Evolutionary conservation across 1,140 invertebrate species (phyloP).

Genomic region (Drosophila truncata): DNA sequence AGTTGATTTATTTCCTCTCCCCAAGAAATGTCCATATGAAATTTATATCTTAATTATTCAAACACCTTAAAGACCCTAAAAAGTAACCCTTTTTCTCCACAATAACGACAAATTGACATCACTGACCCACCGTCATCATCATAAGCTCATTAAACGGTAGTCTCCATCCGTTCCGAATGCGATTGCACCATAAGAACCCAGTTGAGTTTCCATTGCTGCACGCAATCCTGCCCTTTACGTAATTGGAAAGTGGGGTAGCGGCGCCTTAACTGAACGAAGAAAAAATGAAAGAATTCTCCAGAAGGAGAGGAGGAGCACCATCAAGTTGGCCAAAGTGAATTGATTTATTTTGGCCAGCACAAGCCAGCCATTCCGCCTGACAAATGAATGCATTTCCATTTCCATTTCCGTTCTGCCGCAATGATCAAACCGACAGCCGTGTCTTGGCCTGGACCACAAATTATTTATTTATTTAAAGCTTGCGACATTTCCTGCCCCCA

Average conservation of each 20-base stretch:
- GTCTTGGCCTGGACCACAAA: constrained; percentile 30
- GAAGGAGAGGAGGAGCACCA: constrained; percentile 5
- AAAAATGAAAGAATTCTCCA: constrained; percentile 14
- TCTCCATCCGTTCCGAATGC: constrained; percentile 14
- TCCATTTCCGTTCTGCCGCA: constrained; percentile 51
- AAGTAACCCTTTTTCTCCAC: background rate
- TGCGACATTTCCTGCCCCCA: constrained; percentile 54
- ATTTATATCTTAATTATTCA: too few species aligned
- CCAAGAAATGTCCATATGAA: too few species aligned
- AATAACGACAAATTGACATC: background rate
- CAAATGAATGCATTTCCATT: constrained; percentile 75
- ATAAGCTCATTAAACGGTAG: constrained; percentile 65
- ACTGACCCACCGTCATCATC: constrained; percentile 33
- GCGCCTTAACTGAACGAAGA: background rate
- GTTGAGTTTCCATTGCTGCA: constrained; percentile 63
- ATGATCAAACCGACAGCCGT: constrained; percentile 54
- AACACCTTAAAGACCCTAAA: too few species aligned
- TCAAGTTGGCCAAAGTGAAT: constrained; percentile 54
- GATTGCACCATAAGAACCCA: constrained; percentile 18
- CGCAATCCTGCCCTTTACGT: constrained; percentile 69
- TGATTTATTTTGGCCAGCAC: constrained; percentile 69
- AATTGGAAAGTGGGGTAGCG: constrained; percentile 72
- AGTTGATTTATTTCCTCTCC: too few species aligned
- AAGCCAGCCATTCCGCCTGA: constrained; percentile 31
- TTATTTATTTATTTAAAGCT: constrained; percentile 39